Evolutionary conservation across 2,888 invertebrate genomes (phyloP), one percentile per base, ranked within the genome.

Genomic region (Dendrolimus pini): DNA sequence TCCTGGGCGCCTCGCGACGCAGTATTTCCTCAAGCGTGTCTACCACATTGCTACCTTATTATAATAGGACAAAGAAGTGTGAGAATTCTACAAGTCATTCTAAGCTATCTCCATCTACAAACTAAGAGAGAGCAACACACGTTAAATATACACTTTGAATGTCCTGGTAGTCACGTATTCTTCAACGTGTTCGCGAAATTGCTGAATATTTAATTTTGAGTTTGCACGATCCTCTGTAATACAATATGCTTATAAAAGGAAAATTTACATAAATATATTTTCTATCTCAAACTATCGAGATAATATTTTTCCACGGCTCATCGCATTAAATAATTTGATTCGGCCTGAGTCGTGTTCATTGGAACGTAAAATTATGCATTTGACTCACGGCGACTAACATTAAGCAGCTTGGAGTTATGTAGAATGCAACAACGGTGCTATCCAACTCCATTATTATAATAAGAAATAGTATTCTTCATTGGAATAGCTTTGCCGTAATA

Each of bases 11-110:
- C 70, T 69, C 74, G 72, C 79, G 75, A 69, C 61, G 47, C 12
- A 12, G 8, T 47, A 47, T 47, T 47, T 67, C 80, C 66, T 70
- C 77, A 68, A 78, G 72, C 89, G 80, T 85, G 82, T 75, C 87
- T 76, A 77, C 79, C 73, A 87, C 85, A 87, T 85, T 85, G 78
- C 82, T 77, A 76, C 78, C 77, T 82, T 82, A 83, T 82, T 80
- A 83, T 78, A 77, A 77, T 70, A 75, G 76, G 78, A 78, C 78
- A 80, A 78, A 78, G 75, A 78, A 81, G 69, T 86, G 86, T 86
- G 88, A 76, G 88, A 88, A 72, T 69, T 65, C 65, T 70, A 71
- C 71, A 68, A 67, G 69, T 74, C 77, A 78, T 80, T 82, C 78
- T 77, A 70, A 67, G 65, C 65, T 65, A 63, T 67, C 65, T 67